phyloP scores from a whole-genome alignment of 2,797 vertebrate species.

The Lepilemur ruficaudatus region DNA sequence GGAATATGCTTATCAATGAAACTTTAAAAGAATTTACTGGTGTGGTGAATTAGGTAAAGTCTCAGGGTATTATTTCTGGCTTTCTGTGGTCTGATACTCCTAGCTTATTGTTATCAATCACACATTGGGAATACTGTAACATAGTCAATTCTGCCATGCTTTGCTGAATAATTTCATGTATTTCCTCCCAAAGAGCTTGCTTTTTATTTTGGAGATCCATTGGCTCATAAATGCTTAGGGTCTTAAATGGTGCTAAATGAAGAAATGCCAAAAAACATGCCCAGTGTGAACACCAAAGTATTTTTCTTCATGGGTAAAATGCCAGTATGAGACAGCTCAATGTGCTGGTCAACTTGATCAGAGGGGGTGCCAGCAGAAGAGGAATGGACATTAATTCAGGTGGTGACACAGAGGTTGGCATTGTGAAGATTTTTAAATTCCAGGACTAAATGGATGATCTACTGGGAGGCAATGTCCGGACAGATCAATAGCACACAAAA shows the following conservation, averaged over 20 bases:
- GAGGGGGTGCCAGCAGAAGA: background rate
- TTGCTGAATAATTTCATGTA: background rate
- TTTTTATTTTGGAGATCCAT: background rate
- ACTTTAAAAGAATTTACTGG: background rate
- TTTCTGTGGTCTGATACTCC: background rate
- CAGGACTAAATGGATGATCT: constrained; percentile 13
- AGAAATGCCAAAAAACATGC: background rate
- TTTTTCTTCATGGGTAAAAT: background rate
- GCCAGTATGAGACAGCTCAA: background rate
- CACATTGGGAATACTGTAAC: background rate
- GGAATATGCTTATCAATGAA: background rate
- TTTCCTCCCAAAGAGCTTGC: background rate
- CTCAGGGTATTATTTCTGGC: background rate
- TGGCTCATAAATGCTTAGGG: background rate
- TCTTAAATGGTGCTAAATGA: background rate
- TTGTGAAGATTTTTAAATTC: constrained; percentile 54
- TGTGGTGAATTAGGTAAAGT: background rate
- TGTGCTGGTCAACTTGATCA: background rate
- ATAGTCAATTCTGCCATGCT: background rate
- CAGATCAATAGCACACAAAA: constrained; percentile 63
- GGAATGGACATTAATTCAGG: constrained; percentile 3
- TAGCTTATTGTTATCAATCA: background rate
- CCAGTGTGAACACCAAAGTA: background rate
- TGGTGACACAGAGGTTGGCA: background rate
- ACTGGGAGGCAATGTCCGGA: constrained; percentile 65